Evolutionary conservation across 2,113 vertebrate species (phyloP).

Genomic region (Pedetes capensis): DNA sequence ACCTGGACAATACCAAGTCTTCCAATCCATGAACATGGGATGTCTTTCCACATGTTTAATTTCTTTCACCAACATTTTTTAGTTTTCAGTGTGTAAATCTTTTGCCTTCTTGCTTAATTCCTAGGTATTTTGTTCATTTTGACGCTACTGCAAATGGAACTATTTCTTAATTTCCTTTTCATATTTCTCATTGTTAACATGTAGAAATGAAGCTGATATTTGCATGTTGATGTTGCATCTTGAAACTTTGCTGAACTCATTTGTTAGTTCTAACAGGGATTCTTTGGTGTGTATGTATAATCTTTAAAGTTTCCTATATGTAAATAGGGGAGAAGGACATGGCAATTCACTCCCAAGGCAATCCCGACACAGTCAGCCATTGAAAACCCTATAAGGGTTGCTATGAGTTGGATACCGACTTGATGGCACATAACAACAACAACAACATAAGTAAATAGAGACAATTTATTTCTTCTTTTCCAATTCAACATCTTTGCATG

Average conservation of each 20-base stretch:
- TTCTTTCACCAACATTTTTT: not conserved
- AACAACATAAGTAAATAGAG: too few relatives aligned
- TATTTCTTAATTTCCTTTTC: not conserved
- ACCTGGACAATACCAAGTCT: not conserved
- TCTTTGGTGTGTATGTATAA: too few relatives aligned
- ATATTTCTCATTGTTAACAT: too few relatives aligned
- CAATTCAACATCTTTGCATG: not conserved
- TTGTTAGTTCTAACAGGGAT: too few relatives aligned
- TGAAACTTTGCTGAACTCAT: not conserved
- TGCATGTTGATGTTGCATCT: not conserved
- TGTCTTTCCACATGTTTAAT: not conserved
- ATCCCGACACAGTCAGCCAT: too few relatives aligned
- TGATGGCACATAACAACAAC: too few relatives aligned
- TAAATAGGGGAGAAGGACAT: not conserved
- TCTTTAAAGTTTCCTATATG: not conserved
- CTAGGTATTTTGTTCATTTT: not conserved
- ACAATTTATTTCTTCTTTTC: not conserved
- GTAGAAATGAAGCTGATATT: not conserved
- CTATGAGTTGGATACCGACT: too few relatives aligned
- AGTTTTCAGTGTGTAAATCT: not conserved
- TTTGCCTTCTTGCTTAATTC: not conserved
- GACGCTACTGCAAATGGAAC: not conserved
- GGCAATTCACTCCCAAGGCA: too few relatives aligned
- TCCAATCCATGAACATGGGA: not conserved
- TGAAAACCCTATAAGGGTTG: too few relatives aligned